Conservation (phyloP, 2,113 vertebrate species). For the Amphilophus citrinellus region DNA sequence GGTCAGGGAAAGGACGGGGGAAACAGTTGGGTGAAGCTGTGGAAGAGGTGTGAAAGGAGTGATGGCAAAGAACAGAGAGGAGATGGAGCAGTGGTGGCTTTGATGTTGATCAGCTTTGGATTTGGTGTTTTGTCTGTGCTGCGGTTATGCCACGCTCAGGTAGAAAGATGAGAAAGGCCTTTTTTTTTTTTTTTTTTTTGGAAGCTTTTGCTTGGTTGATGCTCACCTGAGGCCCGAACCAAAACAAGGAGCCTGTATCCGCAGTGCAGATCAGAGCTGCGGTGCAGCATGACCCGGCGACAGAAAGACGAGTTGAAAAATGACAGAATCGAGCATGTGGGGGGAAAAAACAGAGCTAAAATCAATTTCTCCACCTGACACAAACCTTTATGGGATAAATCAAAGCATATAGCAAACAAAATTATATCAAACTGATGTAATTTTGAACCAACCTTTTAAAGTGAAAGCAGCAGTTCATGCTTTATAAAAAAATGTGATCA, state of each 20-base stretch:
- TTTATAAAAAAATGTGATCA: neutral
- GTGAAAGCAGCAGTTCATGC: conserved; percentile 6
- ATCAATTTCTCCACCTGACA: conserved; percentile 51
- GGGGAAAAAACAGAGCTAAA: conserved; percentile 12
- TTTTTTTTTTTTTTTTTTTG: neutral
- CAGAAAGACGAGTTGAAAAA: conserved; percentile 26
- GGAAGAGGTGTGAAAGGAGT: neutral
- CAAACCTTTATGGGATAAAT: conserved; percentile 40
- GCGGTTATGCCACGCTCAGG: conserved; percentile 60
- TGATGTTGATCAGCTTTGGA: conserved; percentile 65
- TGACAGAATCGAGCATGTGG: conserved; percentile 42
- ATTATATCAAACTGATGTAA: conserved; percentile 30
- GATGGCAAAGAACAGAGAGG: conserved; percentile 42
- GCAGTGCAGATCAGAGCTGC: conserved; percentile 23
- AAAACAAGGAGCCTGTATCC: conserved; percentile 62
- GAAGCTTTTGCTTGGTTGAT: conserved; percentile 1
- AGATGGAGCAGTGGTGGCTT: conserved; percentile 39
- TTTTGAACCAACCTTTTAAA: conserved; percentile 24
- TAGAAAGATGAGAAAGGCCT: conserved; percentile 56
- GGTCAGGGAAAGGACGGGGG: conserved; percentile 63
- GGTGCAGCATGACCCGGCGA: conserved; percentile 30
- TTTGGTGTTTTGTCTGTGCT: conserved; percentile 73
- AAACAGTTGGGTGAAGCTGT: conserved; percentile 20
- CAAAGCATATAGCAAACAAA: conserved; percentile 20
- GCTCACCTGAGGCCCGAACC: conserved; percentile 35